A percentile compares a stretch with the other conserved stretches of the same genome.
These are phyloP conservation scores for Actias luna DNA, from an alignment of 2,888 invertebrate species.

Conservation along the genomic window DNA sequence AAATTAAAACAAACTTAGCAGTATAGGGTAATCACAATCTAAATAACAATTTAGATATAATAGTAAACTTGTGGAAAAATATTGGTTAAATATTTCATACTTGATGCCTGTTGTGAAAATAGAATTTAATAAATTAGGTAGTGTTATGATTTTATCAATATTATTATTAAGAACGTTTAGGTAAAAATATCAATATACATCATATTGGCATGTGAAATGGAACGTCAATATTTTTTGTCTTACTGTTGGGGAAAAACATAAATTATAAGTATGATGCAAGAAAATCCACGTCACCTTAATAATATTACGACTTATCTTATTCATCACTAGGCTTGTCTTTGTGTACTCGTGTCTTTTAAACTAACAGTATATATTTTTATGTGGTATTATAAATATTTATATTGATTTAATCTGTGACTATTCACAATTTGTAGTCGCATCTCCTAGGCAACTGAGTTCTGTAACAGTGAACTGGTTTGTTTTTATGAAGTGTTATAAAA, in stretches of 20 bases:
- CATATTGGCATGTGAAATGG: not conserved
- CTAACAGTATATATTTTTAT: not conserved
- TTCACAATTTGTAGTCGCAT: not conserved
- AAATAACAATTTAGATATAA: too few species aligned
- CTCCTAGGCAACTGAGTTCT: not conserved
- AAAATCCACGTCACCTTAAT: not conserved
- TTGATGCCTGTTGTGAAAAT: too few species aligned
- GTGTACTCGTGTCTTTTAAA: not conserved
- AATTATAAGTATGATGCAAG: not conserved
- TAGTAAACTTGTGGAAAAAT: too few species aligned
- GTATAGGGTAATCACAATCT: too few species aligned
- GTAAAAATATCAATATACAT: not conserved
- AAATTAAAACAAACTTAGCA: too few species aligned
- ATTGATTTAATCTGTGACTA: not conserved
- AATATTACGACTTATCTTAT: not conserved
- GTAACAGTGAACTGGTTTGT: not conserved
- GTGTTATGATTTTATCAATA: too few species aligned
- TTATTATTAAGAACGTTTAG: too few species aligned
- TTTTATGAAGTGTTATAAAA: not conserved
- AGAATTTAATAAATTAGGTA: too few species aligned
- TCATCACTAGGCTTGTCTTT: not conserved
- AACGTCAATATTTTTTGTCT: not conserved
- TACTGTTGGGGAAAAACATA: not conserved
- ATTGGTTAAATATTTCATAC: too few species aligned
- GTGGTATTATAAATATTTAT: not conserved